Conservation (phyloP, 1,140 invertebrate genomes). For the Pararge aegeria region DNA sequence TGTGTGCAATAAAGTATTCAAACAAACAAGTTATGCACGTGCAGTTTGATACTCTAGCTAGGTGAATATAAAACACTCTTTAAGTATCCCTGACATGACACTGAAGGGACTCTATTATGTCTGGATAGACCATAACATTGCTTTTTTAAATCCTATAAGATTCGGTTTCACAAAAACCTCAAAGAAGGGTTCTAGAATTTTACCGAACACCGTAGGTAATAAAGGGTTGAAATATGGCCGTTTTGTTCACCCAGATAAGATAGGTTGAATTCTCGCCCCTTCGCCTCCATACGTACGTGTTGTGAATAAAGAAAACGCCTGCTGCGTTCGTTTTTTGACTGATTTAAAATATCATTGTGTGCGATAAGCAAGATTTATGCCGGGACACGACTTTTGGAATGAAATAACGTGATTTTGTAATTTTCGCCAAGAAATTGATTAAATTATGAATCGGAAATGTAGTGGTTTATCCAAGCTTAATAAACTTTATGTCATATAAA, state of each 20-base stretch:
- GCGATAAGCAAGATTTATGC: slow-evolving; percentile 25
- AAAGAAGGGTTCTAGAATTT: not conserved
- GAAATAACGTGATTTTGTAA: not conserved
- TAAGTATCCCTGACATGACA: too few relatives aligned
- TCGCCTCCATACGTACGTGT: slow-evolving; percentile 18
- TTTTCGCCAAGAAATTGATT: not conserved
- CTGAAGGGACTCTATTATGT: too few relatives aligned
- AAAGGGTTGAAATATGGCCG: slow-evolving; percentile 27
- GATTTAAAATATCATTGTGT: slow-evolving; percentile 28
- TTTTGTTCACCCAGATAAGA: slow-evolving; percentile 28
- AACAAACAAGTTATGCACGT: too few relatives aligned
- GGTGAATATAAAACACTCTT: too few relatives aligned
- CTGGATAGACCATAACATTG: not conserved
- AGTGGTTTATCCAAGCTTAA: too few relatives aligned
- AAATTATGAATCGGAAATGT: too few relatives aligned
- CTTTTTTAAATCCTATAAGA: not conserved
- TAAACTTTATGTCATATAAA: too few relatives aligned
- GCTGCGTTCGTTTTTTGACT: slow-evolving; percentile 22
- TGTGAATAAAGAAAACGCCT: slow-evolving; percentile 24
- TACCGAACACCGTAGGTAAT: slow-evolving; percentile 23
- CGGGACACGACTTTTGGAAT: not conserved
- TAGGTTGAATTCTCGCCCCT: slow-evolving; percentile 26
- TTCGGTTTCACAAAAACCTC: not conserved
- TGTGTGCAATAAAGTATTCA: too few relatives aligned
- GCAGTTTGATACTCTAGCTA: too few relatives aligned